phyloP scores from a whole-genome alignment of 2,113 vertebrate genomes.

The Natator depressus region DNA sequence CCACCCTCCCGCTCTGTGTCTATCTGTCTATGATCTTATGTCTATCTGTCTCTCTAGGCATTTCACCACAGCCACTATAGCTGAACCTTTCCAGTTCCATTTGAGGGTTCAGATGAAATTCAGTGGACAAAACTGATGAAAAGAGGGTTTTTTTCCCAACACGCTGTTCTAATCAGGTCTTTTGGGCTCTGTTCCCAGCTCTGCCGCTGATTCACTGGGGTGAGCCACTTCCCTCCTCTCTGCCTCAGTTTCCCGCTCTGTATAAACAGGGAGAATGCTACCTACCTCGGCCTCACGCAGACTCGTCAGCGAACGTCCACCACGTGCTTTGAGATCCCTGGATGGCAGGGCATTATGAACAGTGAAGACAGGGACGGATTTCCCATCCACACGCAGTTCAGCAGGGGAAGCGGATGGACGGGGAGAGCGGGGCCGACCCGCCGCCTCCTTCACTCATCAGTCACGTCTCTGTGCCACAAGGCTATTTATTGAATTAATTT shows the following conservation, averaged over 20 bases:
- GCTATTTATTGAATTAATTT: slow-evolving; percentile 80
- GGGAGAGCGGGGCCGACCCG: neutral
- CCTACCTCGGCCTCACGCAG: neutral
- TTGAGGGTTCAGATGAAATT: neutral
- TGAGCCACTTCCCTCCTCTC: neutral
- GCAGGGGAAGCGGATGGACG: neutral
- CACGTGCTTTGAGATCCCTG: neutral
- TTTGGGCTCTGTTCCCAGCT: neutral
- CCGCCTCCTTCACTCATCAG: neutral
- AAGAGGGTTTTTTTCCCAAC: neutral
- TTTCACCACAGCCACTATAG: fast-evolving
- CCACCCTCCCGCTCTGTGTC: neutral
- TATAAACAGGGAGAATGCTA: neutral
- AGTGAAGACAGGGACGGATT: fast-evolving
- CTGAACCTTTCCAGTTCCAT: fast-evolving
- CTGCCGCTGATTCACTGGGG: neutral
- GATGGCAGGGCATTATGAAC: neutral
- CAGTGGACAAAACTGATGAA: neutral
- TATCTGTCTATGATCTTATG: neutral
- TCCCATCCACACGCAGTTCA: fast-evolving
- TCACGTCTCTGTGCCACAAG: slow-evolving; percentile 40
- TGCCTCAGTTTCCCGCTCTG: neutral
- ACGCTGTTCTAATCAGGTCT: fast-evolving
- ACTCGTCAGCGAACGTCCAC: fast-evolving
- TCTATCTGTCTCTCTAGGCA: neutral